These are phyloP conservation scores for Acanthurus tractus DNA, from an alignment of 2,797 vertebrate species.

Conservation along the genomic window DNA sequence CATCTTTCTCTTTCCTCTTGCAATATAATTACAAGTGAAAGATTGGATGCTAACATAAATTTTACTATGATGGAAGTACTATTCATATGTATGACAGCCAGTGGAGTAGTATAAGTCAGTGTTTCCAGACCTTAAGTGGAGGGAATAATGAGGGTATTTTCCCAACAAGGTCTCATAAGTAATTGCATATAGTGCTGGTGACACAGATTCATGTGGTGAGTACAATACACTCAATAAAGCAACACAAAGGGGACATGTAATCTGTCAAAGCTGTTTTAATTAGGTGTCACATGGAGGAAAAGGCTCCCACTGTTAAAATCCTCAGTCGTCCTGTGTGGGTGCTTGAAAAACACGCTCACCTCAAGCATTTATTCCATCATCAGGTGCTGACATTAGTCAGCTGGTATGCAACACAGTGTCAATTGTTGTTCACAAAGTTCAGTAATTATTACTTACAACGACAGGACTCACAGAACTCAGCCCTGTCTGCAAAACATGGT, in stretches of 20 bases:
- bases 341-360: conserved; percentile 56
- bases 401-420: conserved; percentile 78
- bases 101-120: neutral
- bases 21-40: neutral
- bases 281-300: conserved; percentile 80
- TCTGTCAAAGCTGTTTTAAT: conserved; percentile 84
- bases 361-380: conserved; percentile 59
- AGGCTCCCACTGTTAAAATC: conserved; percentile 74
- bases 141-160: neutral
- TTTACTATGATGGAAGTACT: neutral
- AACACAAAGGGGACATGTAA: conserved; percentile 57
- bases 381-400: conserved; percentile 60
- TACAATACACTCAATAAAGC: conserved; percentile 20
- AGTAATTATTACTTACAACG: conserved; percentile 52
- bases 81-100: no score
- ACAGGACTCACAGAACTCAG: conserved; percentile 51
- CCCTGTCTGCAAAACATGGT: conserved; percentile 57
- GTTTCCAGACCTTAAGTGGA: neutral
- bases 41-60: neutral
- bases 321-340: conserved; percentile 61
- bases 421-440: conserved; percentile 75
- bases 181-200: no score
- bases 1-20: neutral
- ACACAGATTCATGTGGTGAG: neutral
- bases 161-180: neutral